Conservation (phyloP, 2,888 invertebrate genomes). For the Myathropa florea region DNA sequence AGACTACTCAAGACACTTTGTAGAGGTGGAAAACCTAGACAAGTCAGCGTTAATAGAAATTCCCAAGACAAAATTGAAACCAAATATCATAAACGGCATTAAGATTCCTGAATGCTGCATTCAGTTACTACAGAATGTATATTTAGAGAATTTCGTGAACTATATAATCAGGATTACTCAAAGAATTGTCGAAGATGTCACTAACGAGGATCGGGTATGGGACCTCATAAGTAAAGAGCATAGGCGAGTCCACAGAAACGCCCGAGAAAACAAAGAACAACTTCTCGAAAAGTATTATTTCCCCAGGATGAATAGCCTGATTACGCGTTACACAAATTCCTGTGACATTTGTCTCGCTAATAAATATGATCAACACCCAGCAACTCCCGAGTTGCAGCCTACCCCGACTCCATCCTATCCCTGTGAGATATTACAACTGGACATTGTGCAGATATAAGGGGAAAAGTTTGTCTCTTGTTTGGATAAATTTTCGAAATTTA, state of each 20-base stretch:
- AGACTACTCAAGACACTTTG: conserved; percentile 30
- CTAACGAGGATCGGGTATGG: background rate
- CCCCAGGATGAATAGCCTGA: conserved; percentile 17
- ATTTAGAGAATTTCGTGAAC: conserved; percentile 10
- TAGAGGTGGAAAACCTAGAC: background rate
- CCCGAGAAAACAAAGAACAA: conserved; percentile 5
- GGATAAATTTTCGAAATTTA: conserved; percentile 4
- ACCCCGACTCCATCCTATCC: conserved; percentile 1
- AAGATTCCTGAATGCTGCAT: conserved; percentile 21
- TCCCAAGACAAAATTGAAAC: background rate
- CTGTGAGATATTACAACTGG: too few relatives aligned
- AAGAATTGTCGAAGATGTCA: background rate
- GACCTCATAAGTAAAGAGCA: background rate
- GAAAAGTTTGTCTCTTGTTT: background rate
- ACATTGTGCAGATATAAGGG: too few relatives aligned
- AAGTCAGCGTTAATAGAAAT: background rate
- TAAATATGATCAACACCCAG: conserved; percentile 18
- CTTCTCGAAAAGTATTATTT: conserved; percentile 23
- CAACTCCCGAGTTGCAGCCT: conserved; percentile 13
- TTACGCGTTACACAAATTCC: conserved; percentile 5
- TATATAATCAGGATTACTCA: background rate
- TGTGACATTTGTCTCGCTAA: conserved; percentile 19
- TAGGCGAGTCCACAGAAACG: background rate
- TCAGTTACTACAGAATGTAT: background rate
- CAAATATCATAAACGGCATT: conserved; percentile 32